A percentile compares a stretch with the other conserved stretches of the same genome.
Evolutionary conservation across 1,140 invertebrate species (phyloP).

Genomic region (Cephus cinctus): DNA sequence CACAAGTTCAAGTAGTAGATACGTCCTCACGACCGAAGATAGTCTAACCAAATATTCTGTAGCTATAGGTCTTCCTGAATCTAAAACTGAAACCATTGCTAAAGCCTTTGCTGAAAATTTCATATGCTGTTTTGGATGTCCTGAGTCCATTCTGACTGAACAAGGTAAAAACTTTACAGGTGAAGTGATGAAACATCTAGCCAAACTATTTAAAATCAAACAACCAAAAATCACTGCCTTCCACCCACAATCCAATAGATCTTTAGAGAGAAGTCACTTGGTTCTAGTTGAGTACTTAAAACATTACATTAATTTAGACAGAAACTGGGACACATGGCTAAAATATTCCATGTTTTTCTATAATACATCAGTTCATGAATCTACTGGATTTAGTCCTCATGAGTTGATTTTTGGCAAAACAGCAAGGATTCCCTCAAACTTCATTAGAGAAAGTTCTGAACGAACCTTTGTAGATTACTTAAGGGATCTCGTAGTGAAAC

Average conservation of each 20-base stretch:
- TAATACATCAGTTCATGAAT: too few relatives aligned
- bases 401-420: too few relatives aligned
- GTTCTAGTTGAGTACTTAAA: constrained; percentile 13
- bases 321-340: constrained; percentile 14
- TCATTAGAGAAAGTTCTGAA: too few relatives aligned
- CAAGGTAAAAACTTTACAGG: constrained; percentile 13
- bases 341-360: constrained; percentile 9
- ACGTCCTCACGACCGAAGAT: constrained; percentile 37
- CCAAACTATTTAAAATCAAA: constrained; percentile 14
- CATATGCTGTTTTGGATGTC: constrained; percentile 12
- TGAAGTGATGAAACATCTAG: background rate
- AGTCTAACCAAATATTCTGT: constrained; percentile 37
- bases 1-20: constrained; percentile 30
- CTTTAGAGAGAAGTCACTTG: constrained; percentile 14
- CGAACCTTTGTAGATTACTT: too few relatives aligned
- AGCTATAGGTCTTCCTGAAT: constrained; percentile 30
- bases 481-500: too few relatives aligned
- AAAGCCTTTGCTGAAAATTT: constrained; percentile 15
- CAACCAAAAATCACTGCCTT: constrained; percentile 15
- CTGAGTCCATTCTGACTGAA: constrained; percentile 12
- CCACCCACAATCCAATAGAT: constrained; percentile 15
- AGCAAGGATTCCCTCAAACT: too few relatives aligned
- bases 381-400: too few relatives aligned
- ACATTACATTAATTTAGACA: too few relatives aligned
- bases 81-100: constrained; percentile 30